Base-by-base conservation (phyloP, 2,113 vertebrate genomes). In the Oncorhynchus kisutch region DNA sequence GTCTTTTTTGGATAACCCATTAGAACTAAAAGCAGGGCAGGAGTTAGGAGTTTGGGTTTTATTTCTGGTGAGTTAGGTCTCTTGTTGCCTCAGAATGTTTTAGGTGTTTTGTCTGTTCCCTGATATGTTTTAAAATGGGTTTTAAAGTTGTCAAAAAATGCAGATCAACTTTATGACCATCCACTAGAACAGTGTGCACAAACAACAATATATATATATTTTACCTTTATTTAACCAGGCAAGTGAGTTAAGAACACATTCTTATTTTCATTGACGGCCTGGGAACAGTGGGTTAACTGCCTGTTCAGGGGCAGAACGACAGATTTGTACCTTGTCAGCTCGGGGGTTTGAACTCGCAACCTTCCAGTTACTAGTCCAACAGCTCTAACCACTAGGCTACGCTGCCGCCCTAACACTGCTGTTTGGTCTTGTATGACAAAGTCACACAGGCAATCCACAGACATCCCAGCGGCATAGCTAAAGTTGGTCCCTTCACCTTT, bases 101-200 rank as follows among this genome's bases (percentile, higher is more conserved):
- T n/a, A 8, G 6, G 8, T 67, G 1, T 20, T 20, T 39, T 62
- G 31, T 45, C 29, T 64, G 18, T 1, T 8, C 16, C 31, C 1
- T 70, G 67, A 29, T 72, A 60, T 70, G 73, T 81, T 81, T 76
- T 45, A 80, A 82, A 74, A 64, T 24, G 16, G 18, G 74, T 68
- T 70, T 12, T 62, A 60, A 73, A 39, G 29, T 76, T 72, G 72
- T 45, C n/a, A 60, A n/a, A 31, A 31, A 45, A 24, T 13, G 59
- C 6, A 70, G 74, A 78, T 16, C 7, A 74, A 67, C 5, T 49
- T 22, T 24, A 13, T 76, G 64, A 82, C 48, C 25, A 76, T 69
- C 45, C 54, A 27, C 59, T 65, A 9, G 34, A 73, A 49, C 45
- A 39, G 18, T 34, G 18, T 68, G 29, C 31, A 68, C 69, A 68